Evolutionary conservation across 2,888 invertebrate species (phyloP), one percentile per base, ranked within the genome.

Genomic region (Oasisia sp.): DNA sequence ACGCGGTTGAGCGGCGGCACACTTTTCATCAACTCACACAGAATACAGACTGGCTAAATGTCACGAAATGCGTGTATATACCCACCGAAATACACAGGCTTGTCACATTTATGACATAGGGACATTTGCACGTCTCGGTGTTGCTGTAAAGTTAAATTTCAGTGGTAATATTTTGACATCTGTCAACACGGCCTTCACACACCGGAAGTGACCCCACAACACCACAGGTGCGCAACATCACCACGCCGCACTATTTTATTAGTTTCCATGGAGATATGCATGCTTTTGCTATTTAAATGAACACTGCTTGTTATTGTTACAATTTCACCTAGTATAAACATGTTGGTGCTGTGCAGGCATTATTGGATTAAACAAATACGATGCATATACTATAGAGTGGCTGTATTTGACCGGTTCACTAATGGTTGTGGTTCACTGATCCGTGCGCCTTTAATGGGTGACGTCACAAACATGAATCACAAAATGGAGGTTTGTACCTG

Each of bases 31-130:
- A 27, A 27, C 74, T 74, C 74, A 27, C 74, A 74, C n/a, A 27
- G 19, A 74, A 74, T 74, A 27, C 27, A 74, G 19, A 74, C 74
- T 19, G 19, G n/a, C n/a, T 74, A 74, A 74, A 74, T 74, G 27
- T 27, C 74, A 74, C n/a, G 50, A 74, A 74, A 19, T 74, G 27
- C n/a, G 3, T 19, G 74, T n/a, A n/a, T 74, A 74, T 74, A 74
- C 74, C 74, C 74, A 74, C 74, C 74, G n/a, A 74, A 74, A 74
- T 74, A 74, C 74, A 74, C 74, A 74, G 74, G 74, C 74, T 74
- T 74, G 74, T 74, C 74, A 74, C 74, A 74, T 74, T 74, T 74
- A 74, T 74, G 74, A 74, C 74, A 74, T 74, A 74, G 74, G 74
- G 74, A 74, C 74, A 74, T 74, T 74, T 74, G 74, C 74, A 74